phyloP scores from a whole-genome alignment of 2,113 vertebrate genomes.

The Ciconia boyciana region DNA sequence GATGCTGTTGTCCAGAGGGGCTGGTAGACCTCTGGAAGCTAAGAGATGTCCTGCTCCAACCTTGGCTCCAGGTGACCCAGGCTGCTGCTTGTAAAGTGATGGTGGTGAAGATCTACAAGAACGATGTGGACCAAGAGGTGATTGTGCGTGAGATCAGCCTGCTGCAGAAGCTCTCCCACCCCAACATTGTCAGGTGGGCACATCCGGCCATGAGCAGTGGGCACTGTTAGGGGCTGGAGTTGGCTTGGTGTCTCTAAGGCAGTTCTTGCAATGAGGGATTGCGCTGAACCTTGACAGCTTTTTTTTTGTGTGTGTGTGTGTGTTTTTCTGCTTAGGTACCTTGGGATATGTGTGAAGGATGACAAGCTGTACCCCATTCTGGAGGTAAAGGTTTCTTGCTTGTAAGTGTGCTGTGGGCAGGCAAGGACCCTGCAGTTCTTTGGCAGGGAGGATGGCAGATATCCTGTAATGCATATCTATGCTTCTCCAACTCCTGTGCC shows the following conservation, averaged over 20 bases:
- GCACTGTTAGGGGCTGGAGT: not conserved
- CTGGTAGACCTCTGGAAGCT: not conserved
- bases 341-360: slow-evolving; percentile 87
- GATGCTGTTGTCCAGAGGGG: not conserved
- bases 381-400: slow-evolving; percentile 72
- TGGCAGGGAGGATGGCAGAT: not conserved
- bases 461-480: not conserved
- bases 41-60: not conserved
- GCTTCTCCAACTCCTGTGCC: fast-evolving
- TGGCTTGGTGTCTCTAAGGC: not conserved
- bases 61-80: slow-evolving; percentile 75
- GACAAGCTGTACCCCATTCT: slow-evolving; percentile 88
- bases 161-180: slow-evolving; percentile 88
- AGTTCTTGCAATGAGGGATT: not conserved
- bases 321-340: slow-evolving; percentile 74
- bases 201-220: not conserved
- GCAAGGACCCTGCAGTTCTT: not conserved
- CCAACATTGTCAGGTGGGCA: slow-evolving; percentile 86
- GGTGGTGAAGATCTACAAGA: slow-evolving; percentile 92
- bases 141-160: slow-evolving; percentile 88
- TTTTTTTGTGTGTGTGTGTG: not conserved
- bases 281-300: not conserved
- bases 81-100: slow-evolving; percentile 78
- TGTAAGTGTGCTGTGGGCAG: not conserved
- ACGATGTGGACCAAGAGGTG: slow-evolving; percentile 86